These are phyloP conservation scores for Ailuropoda melanoleuca DNA, from an alignment of 2,113 vertebrate species.

Conservation along the genomic window DNA sequence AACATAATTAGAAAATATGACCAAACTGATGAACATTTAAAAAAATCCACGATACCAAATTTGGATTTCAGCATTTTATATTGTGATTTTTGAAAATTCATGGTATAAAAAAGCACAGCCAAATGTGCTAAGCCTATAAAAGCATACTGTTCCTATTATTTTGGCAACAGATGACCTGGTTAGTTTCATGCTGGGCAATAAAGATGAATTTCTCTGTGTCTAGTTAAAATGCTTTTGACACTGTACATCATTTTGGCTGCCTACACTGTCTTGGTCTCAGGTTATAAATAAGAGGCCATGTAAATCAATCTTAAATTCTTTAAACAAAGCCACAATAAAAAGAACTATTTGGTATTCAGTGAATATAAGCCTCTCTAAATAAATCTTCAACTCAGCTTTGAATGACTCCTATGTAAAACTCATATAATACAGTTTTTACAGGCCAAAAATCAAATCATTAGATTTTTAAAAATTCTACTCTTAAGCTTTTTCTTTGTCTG, in stretches of 20 bases:
- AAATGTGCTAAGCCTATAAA: conserved; percentile 15
- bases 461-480: neutral
- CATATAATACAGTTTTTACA: neutral
- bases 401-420: conserved; percentile 10
- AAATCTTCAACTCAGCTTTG: neutral
- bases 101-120: neutral
- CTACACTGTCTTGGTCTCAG: conserved; percentile 7
- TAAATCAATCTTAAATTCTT: conserved; percentile 56
- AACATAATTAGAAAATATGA: neutral
- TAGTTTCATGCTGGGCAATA: neutral
- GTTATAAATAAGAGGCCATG: conserved; percentile 39
- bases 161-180: conserved; percentile 5
- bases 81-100: neutral
- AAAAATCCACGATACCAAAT: neutral
- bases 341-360: conserved; percentile 16
- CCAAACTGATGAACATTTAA: neutral
- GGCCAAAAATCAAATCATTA: neutral
- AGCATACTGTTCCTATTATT: neutral
- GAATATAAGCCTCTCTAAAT: neutral
- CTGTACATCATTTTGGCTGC: conserved; percentile 5
- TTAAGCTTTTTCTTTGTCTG: neutral
- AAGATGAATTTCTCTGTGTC: conserved; percentile 38
- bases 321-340: conserved; percentile 43
- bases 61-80: neutral
- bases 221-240: neutral